Conservation (phyloP, 2,797 vertebrate species). For the Spinibarbus caldwelli region DNA sequence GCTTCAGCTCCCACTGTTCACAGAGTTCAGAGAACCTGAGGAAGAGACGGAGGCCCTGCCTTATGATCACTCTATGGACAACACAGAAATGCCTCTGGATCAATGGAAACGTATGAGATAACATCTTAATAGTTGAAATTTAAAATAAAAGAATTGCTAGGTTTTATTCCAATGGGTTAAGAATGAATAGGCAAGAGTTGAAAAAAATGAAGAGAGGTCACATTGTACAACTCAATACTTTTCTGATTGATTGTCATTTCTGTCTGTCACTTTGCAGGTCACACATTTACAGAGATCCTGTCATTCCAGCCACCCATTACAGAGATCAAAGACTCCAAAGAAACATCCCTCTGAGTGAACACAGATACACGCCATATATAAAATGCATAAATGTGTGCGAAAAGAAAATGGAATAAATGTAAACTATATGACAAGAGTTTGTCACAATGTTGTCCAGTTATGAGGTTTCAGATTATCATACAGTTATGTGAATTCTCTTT, state of each 20-base stretch:
- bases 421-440: not conserved
- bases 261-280: conserved; percentile 76
- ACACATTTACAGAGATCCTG: conserved; percentile 94
- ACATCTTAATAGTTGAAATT: too few relatives aligned
- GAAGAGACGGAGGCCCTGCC: conserved; percentile 88
- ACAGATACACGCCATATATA: not conserved
- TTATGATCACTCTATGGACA: conserved; percentile 91
- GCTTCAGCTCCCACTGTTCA: conserved; percentile 87
- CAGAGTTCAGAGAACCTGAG: conserved; percentile 85
- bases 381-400: not conserved
- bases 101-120: conserved; percentile 89
- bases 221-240: not conserved
- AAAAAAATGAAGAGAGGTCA: not conserved
- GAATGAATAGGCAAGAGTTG: too few relatives aligned
- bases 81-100: conserved; percentile 85
- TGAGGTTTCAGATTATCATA: not conserved
- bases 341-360: conserved; percentile 73
- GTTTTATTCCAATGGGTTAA: not conserved
- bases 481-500: not conserved
- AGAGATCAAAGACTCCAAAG: conserved; percentile 71
- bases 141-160: not conserved
- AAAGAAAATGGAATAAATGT: not conserved
- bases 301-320: conserved; percentile 83
- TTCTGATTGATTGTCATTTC: not conserved
- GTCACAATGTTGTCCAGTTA: not conserved